Percentiles rank a stretch among this genome's conserved stretches.
phyloP scores from a whole-genome alignment of 2,888 invertebrate species.

The Troglohyphantes excavatus region DNA sequence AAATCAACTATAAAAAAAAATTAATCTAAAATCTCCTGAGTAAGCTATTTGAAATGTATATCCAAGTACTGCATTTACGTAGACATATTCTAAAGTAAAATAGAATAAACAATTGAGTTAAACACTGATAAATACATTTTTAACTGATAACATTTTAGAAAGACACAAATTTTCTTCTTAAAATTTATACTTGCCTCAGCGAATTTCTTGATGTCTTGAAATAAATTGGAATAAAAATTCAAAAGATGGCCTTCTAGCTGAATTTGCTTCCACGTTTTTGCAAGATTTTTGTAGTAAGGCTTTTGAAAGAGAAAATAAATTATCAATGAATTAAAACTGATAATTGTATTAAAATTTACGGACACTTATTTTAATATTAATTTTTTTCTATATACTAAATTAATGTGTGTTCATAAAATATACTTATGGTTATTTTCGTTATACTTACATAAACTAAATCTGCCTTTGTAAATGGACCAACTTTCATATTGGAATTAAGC shows the following conservation, averaged over 20 bases:
- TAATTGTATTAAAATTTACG: neutral
- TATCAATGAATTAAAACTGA: neutral
- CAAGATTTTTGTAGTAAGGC: conserved; percentile 60
- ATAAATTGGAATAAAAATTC: conserved; percentile 55
- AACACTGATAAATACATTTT: too few relatives aligned
- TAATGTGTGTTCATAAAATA: too few relatives aligned
- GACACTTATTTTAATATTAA: neutral
- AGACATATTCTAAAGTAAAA: too few relatives aligned
- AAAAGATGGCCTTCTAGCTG: conserved; percentile 68
- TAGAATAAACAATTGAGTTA: too few relatives aligned
- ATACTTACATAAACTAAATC: conserved; percentile 56
- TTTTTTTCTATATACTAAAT: neutral
- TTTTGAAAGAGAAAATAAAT: conserved; percentile 10
- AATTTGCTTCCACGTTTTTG: conserved; percentile 58
- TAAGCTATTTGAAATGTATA: too few relatives aligned
- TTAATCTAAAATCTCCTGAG: too few relatives aligned
- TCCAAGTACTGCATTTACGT: too few relatives aligned
- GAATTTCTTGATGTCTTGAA: conserved; percentile 54
- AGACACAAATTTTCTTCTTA: neutral
- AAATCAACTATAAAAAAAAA: too few relatives aligned
- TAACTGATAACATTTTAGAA: too few relatives aligned
- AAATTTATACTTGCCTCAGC: conserved; percentile 40
- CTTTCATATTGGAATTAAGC: conserved; percentile 21
- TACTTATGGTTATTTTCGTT: too few relatives aligned
- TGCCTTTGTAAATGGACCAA: conserved; percentile 45